Evolutionary conservation across 2,888 invertebrate species (phyloP), one percentile per base, ranked within the genome.

Genomic region (Matsumyia berberina): DNA sequence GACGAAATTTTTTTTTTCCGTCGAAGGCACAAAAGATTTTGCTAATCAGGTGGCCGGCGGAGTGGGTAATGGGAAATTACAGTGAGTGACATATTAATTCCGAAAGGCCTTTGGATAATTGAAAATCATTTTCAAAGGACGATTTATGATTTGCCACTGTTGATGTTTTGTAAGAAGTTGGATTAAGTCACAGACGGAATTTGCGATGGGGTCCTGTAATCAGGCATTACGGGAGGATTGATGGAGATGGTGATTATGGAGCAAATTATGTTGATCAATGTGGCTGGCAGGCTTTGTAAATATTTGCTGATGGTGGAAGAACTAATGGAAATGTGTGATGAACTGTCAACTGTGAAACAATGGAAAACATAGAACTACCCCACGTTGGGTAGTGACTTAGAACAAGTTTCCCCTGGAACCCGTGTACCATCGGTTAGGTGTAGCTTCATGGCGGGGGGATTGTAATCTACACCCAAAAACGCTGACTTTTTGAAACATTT

Each of bases 101-200:
- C 49, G 9, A n/a, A 24, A 24, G 35, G 35, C 24, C n/a, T 37
- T 64, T 37, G 64, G 64, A 64, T 64, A 51, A 64, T 64, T 35
- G 64, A 64, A 64, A 64, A 51, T 24, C 49, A 19, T 37, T 64
- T 49, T 19, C 19, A 12, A 12, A 49, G 35, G 12, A n/a, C n/a
- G 37, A 37, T 35, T 64, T 24, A 64, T 51, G 49, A 64, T 64
- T 46, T 33, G 49, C 49, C 35, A 24, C 24, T 49, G 35, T 64
- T 64, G 64, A 49, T 24, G 37, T 51, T 7, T 9, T 33, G 53
- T 53, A 31, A 11, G 53, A 15, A 12, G 53, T 53, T 53, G 7
- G 53, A 53, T 33, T 53, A 31, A 33, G 31, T 33, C 24, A 3
- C 2, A 4, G 53, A 53, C 15, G 8, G 1, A 4, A 6, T 19